These are phyloP conservation scores for Hecatera dysodea DNA, from an alignment of 2,888 invertebrate species.

Conservation along the genomic window DNA sequence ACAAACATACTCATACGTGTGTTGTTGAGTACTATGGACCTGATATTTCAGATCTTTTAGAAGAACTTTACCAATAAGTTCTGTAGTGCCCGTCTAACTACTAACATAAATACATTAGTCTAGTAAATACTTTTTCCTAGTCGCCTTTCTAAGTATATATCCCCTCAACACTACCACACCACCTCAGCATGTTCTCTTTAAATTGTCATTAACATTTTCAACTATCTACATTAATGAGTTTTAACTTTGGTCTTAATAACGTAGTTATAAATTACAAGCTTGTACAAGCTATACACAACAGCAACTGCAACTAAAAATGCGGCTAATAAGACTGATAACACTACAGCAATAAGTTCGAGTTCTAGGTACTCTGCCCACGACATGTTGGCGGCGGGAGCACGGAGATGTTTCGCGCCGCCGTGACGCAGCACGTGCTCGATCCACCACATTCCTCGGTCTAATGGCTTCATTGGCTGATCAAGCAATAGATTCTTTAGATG, in stretches of 20 bases:
- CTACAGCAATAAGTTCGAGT: slow-evolving; percentile 62
- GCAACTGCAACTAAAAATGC: neutral
- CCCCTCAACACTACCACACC: neutral
- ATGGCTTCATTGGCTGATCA: slow-evolving; percentile 78
- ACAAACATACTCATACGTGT: no score
- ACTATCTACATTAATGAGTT: slow-evolving; percentile 6
- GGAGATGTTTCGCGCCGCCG: slow-evolving; percentile 79
- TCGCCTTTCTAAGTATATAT: neutral
- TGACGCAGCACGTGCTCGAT: slow-evolving; percentile 75
- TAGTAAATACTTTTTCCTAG: neutral
- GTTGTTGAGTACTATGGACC: no score
- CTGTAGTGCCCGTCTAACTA: neutral
- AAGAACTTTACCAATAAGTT: no score
- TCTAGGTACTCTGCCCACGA: slow-evolving; percentile 67
- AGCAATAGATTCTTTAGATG: slow-evolving; percentile 69
- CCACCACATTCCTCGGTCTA: slow-evolving; percentile 86
- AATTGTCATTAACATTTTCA: neutral
- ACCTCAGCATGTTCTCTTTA: no score
- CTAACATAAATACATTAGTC: neutral
- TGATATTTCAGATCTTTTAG: no score
- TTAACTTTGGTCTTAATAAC: slow-evolving; percentile 31
- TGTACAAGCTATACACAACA: slow-evolving; percentile 14
- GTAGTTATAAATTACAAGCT: slow-evolving; percentile 18
- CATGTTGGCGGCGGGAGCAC: slow-evolving; percentile 74
- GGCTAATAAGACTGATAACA: slow-evolving; percentile 12